These are phyloP conservation scores for Argyrosomus japonicus DNA, from an alignment of 2,113 vertebrate species.

Conservation along the genomic window DNA sequence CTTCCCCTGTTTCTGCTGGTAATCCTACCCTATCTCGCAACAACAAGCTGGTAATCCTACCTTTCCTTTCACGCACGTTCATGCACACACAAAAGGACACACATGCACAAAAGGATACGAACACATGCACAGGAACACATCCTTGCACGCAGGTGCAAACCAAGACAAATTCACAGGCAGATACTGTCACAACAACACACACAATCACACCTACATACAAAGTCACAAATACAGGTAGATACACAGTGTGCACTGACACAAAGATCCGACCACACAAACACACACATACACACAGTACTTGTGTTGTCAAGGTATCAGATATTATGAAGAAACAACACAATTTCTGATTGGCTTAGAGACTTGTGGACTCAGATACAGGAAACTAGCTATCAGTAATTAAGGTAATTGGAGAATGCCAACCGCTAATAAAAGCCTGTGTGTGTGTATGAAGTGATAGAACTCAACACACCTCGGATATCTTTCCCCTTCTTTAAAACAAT, in stretches of 20 bases:
- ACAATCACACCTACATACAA: neutral
- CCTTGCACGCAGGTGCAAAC: neutral
- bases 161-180: constrained; percentile 12
- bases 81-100: constrained; percentile 19
- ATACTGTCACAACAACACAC: constrained; percentile 41
- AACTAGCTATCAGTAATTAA: constrained; percentile 50
- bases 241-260: neutral
- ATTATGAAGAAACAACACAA: constrained; percentile 5
- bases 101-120: neutral
- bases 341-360: constrained; percentile 38
- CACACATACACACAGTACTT: neutral
- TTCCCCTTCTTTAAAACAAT: constrained; percentile 16
- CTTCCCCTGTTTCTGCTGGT: constrained; percentile 48
- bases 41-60: constrained; percentile 76
- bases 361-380: constrained; percentile 30
- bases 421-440: constrained; percentile 25
- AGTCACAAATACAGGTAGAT: constrained; percentile 9
- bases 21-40: constrained; percentile 71
- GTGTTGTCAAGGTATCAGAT: constrained; percentile 28
- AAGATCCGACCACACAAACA: neutral
- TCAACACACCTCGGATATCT: neutral
- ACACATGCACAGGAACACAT: constrained; percentile 11
- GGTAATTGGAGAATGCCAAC: constrained; percentile 36
- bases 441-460: constrained; percentile 18
- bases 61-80: constrained; percentile 46